A percentile compares a stretch with the other conserved stretches of the same genome.
These are phyloP conservation scores for Temnothorax unifasciatus DNA, from an alignment of 2,888 invertebrate species.

Conservation along the genomic window DNA sequence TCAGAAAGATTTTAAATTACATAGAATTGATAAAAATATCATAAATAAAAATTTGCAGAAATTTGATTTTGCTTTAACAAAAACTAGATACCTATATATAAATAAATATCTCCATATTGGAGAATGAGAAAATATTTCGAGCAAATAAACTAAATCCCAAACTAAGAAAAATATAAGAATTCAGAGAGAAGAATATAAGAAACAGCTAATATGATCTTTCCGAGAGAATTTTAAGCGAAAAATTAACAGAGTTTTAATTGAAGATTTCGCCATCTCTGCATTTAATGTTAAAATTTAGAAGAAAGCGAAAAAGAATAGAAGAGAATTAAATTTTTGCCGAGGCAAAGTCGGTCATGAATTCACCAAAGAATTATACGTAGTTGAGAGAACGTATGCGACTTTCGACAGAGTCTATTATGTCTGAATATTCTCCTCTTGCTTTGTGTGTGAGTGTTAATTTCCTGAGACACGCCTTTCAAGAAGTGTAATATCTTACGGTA, in stretches of 20 bases:
- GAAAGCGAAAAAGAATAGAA: not conserved
- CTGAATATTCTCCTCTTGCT: conserved; percentile 32
- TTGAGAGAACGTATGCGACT: conserved; percentile 6
- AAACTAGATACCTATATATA: not conserved
- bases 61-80: not conserved
- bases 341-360: conserved; percentile 12
- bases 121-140: not conserved
- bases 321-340: conserved; percentile 22
- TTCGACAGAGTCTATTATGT: conserved; percentile 27
- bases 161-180: conserved; percentile 16
- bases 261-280: not conserved
- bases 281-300: conserved; percentile 19
- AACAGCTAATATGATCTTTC: not conserved
- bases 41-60: not conserved
- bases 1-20: conserved; percentile 7
- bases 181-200: not conserved
- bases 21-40: conserved; percentile 1
- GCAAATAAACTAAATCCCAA: not conserved
- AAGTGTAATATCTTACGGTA: conserved; percentile 37
- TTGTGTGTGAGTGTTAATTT: conserved; percentile 34
- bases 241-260: conserved; percentile 22
- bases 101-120: not conserved
- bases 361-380: conserved; percentile 8
- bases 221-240: not conserved
- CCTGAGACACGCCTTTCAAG: conserved; percentile 21